Evolutionary conservation across 2,888 invertebrate genomes (phyloP).

Genomic region (Dione juno): DNA sequence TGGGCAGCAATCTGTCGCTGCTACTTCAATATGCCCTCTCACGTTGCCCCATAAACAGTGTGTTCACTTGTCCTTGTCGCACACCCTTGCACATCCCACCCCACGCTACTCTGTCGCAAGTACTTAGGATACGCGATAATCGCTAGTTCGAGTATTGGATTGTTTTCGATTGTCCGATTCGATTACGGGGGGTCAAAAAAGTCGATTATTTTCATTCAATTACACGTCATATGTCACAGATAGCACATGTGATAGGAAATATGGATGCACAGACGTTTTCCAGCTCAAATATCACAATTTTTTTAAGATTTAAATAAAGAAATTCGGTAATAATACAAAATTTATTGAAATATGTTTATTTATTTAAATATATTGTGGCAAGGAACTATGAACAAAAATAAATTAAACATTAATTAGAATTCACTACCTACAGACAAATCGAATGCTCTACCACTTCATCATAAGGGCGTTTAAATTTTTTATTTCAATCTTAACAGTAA

Average conservation of each 20-base stretch:
- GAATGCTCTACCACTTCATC: background rate
- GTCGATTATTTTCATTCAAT: conserved; percentile 46
- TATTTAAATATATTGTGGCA: too few species aligned
- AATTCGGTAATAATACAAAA: too few species aligned
- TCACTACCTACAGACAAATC: background rate
- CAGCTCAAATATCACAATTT: background rate
- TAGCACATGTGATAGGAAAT: conserved; percentile 36
- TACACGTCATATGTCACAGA: conserved; percentile 43
- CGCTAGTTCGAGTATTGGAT: conserved; percentile 72
- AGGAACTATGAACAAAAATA: too few species aligned
- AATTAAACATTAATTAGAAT: background rate
- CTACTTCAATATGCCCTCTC: conserved; percentile 66
- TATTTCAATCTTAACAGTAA: conserved; percentile 12
- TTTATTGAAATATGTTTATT: too few species aligned
- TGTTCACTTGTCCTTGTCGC: conserved; percentile 50
- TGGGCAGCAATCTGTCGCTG: conserved; percentile 82
- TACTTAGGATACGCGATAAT: conserved; percentile 78
- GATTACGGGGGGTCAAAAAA: conserved; percentile 66
- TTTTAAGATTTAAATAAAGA: background rate
- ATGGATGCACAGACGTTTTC: background rate
- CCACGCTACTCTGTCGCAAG: conserved; percentile 62
- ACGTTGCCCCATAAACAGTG: conserved; percentile 45
- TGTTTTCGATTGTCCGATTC: conserved; percentile 73
- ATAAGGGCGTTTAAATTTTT: background rate
- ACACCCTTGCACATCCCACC: conserved; percentile 56